Evolutionary conservation across 2,113 vertebrate genomes (phyloP).

Genomic region (Nansenia antarctica): DNA sequence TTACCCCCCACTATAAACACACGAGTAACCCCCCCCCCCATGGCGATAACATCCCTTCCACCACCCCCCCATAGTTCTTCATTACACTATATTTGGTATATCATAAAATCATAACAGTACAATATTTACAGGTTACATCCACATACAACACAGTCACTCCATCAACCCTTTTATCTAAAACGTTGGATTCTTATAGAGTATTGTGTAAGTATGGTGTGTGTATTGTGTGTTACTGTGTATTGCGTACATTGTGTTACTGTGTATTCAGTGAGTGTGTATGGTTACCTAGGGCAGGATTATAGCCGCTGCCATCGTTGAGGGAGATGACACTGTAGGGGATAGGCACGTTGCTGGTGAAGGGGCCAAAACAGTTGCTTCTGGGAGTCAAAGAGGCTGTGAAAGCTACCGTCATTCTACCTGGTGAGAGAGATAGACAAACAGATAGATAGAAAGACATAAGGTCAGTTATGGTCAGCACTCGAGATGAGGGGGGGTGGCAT

Average conservation of each 20-base stretch:
- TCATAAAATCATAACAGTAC: too few species aligned
- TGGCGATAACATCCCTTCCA: too few species aligned
- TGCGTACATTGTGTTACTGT: not conserved
- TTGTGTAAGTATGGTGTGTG: not conserved
- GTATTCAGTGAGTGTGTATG: not conserved
- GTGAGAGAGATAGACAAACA: not conserved
- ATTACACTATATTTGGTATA: too few species aligned
- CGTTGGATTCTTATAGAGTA: not conserved
- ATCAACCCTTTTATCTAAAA: too few species aligned
- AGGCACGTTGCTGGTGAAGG: slow-evolving; percentile 38
- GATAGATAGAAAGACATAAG: not conserved
- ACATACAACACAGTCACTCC: too few species aligned
- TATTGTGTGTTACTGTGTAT: not conserved
- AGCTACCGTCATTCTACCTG: slow-evolving; percentile 37
- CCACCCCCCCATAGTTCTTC: too few species aligned
- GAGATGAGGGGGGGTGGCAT: too few species aligned
- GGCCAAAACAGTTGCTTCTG: slow-evolving; percentile 48
- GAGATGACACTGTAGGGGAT: slow-evolving; percentile 49
- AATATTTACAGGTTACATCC: too few species aligned
- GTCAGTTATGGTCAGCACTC: not conserved
- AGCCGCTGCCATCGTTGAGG: slow-evolving; percentile 55
- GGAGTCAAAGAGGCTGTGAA: slow-evolving; percentile 45
- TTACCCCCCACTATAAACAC: too few species aligned
- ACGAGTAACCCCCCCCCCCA: too few species aligned
- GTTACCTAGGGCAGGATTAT: slow-evolving; percentile 54